phyloP scores from a whole-genome alignment of 2,888 invertebrate species.

The Drosophila rellima region DNA sequence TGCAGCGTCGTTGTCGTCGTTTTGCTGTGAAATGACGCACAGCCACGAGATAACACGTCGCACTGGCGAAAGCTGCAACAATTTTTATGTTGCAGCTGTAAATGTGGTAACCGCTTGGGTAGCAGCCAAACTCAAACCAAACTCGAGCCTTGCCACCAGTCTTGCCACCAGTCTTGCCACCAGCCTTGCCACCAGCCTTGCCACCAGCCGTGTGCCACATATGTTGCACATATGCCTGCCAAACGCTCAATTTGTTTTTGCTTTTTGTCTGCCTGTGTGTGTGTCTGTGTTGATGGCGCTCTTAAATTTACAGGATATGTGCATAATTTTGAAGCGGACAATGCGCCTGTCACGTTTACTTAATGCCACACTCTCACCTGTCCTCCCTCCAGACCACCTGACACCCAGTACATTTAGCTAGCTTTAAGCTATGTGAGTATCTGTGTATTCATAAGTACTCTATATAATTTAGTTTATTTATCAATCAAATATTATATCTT shows the following conservation, averaged over 20 bases:
- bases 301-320: conserved; percentile 79
- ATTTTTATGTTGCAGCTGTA: conserved; percentile 71
- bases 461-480: too few species aligned
- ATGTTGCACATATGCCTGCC: conserved; percentile 46
- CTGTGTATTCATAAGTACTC: too few species aligned
- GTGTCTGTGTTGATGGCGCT: conserved; percentile 61
- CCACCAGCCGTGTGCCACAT: conserved; percentile 30
- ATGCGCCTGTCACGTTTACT: conserved; percentile 50
- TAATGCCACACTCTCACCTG: conserved; percentile 13
- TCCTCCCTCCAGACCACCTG: background rate
- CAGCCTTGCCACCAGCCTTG: conserved; percentile 14
- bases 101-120: conserved; percentile 48
- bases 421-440: background rate
- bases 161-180: background rate
- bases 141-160: background rate
- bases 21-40: conserved; percentile 82
- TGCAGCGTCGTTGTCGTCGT: conserved; percentile 22
- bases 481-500: too few species aligned
- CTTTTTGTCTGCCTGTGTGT: conserved; percentile 61
- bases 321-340: conserved; percentile 71
- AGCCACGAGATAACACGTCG: conserved; percentile 81
- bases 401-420: background rate
- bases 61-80: conserved; percentile 69
- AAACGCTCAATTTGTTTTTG: conserved; percentile 77
- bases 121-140: conserved; percentile 8